Evolutionary conservation across 2,888 invertebrate species (phyloP), one percentile per base, ranked within the genome.

Genomic region (Brenthis hecate): DNA sequence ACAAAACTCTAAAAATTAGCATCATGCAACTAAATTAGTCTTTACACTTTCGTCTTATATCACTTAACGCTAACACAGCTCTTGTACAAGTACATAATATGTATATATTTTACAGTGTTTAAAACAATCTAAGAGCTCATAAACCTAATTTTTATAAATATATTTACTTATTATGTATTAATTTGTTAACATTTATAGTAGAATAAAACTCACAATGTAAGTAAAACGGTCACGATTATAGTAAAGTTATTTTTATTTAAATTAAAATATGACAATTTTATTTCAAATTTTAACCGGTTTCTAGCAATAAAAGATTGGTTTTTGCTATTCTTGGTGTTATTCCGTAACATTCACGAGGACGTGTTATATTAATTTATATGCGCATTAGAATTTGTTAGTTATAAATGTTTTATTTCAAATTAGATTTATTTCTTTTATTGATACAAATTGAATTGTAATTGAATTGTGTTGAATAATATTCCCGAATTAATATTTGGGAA

Each of bases 211-310:
- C 54, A 66, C 69, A 71, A 28, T 56, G 60, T 71, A 61, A 43
- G 55, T 14, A 58, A 57, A 72, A n/a, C 32, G 36, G 65, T 65
- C 72, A 72, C 69, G 72, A 67, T 65, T 61, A 51, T 43, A 43
- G 61, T 58, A 3, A 57, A 23, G 13, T 51, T 65, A 19, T 53
- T 69, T 69, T 64, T 51, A 61, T 11, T 13, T 13, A 28, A 6
- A 28, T 19, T 50, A 50, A 50, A 32, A 47, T 60, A 28, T 60
- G 50, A n/a, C 13, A 48, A 28, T 28, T 50, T 60, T 23, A 36
- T 47, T 48, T 6, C n/a, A 60, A 60, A 28, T n/a, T 28, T 28
- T 13, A 60, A 28, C 60, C 48, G 28, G 58, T 58, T 58, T 48
- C 47, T 43, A 11, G 47, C 23, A 23, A 58, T 58, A 58, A 58